Base-by-base conservation (phyloP, 2,113 vertebrate genomes). In the Macrotus californicus region DNA sequence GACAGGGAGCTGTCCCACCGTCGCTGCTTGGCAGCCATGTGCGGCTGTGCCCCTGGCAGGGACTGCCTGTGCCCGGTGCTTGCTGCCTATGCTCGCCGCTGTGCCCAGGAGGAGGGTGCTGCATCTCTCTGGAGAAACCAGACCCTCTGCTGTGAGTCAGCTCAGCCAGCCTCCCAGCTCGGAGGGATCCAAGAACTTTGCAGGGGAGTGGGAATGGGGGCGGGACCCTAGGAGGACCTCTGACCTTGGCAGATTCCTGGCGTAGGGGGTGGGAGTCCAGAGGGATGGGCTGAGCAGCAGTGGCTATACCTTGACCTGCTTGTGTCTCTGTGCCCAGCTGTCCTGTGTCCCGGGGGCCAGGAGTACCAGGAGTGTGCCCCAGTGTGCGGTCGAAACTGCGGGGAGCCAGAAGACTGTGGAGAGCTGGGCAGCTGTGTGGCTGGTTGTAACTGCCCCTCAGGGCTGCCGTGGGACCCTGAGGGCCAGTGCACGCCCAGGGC, bases 371-470 rank as follows among this genome's bases (percentile, higher is more conserved):
- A 99, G 88, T 99, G 99, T 0, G 98, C 98, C 10, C 96, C 67
- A 0, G 94, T 96, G 1, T 99, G 99, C 0, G 97, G 98, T 21
- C 93, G 26, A 9, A 99, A 98, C 43, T 99, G 99, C 6, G 95
- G 98, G 0, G 98, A 97, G 99, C 89, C 97, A 97, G 91, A 97
- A n/a, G 95, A 66, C 90, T 97, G 48, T 82, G 82, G 13, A 96
- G 97, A 85, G 96, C 21, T 96, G 2, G 93, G 76, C 2, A 24
- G 96, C 67, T 99, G 99, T 34, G 99, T 99, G 88, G 98, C 99
- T 0, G 99, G 99, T 10, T 99, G 99, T 93, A 98, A 98, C 93
- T 99, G 99, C 80, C 98, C 98, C 0, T 24, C 72, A 0, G 99
- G 98, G 21, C 97, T 99, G 80, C 98, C 98, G 22, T 98, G 99